Conservation (phyloP, 2,797 vertebrate species). For the Paguma larvata region DNA sequence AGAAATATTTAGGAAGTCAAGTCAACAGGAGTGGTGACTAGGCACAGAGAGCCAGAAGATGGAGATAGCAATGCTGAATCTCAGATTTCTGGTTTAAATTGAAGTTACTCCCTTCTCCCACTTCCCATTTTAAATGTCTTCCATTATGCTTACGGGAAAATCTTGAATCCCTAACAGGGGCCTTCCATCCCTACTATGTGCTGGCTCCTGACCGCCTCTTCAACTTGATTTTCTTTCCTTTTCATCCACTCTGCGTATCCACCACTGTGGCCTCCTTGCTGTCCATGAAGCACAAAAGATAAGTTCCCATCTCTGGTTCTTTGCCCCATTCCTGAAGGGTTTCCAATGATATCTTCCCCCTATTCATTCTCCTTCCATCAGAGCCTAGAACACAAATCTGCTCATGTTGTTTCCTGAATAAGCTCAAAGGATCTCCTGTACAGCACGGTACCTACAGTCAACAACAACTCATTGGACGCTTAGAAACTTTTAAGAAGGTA, state of each 20-base stretch:
- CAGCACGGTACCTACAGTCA: background rate
- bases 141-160: background rate
- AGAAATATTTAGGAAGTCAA: background rate
- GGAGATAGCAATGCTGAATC: background rate
- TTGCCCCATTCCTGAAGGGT: background rate
- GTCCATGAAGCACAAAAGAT: background rate
- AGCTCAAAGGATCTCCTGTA: background rate
- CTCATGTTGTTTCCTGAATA: background rate
- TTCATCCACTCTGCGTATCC: background rate
- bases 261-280: background rate
- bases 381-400: background rate
- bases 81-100: background rate
- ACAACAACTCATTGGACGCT: background rate
- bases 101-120: background rate
- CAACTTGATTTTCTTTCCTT: background rate
- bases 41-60: background rate
- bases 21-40: background rate
- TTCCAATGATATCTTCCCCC: background rate
- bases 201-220: background rate
- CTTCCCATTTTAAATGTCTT: background rate
- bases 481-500: background rate
- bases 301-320: background rate
- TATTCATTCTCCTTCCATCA: background rate
- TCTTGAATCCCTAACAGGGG: background rate
- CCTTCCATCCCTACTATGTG: rapidly evolving